Evolutionary conservation across 2,113 vertebrate species (phyloP).

Genomic region (Cettia cetti): DNA sequence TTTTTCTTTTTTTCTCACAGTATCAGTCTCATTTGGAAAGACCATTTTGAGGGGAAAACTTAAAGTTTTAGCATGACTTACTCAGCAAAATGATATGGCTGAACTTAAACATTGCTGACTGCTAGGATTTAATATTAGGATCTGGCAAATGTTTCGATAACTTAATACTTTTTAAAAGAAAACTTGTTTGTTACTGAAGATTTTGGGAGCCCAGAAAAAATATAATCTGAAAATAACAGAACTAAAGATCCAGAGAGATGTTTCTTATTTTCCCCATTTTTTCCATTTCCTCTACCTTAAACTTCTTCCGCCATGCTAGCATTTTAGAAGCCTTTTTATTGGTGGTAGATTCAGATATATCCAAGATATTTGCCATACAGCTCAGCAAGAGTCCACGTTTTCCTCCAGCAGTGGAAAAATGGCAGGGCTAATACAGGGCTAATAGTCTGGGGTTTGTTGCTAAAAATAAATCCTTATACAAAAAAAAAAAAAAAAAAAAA

Average conservation of each 20-base stretch:
- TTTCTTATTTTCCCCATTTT: slow-evolving; percentile 44
- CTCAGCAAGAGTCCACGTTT: neutral
- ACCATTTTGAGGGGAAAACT: slow-evolving; percentile 25
- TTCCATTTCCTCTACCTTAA: slow-evolving; percentile 36
- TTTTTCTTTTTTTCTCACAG: slow-evolving; percentile 48
- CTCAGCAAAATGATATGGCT: slow-evolving; percentile 42
- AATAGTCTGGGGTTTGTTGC: slow-evolving; percentile 11
- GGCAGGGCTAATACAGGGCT: slow-evolving; percentile 2
- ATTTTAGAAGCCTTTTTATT: slow-evolving; percentile 16
- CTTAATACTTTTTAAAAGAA: slow-evolving; percentile 50
- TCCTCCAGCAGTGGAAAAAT: slow-evolving; percentile 35
- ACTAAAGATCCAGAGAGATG: slow-evolving; percentile 20
- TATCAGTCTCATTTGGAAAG: slow-evolving; percentile 56
- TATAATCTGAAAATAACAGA: slow-evolving; percentile 38
- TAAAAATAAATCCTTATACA: neutral
- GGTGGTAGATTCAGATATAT: neutral
- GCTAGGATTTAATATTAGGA: slow-evolving; percentile 42
- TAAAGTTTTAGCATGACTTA: slow-evolving; percentile 38
- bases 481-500: neutral
- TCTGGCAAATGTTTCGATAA: slow-evolving; percentile 53
- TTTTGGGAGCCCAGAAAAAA: slow-evolving; percentile 11
- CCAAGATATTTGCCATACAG: neutral
- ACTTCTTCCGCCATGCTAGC: neutral
- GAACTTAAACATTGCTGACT: slow-evolving; percentile 33
- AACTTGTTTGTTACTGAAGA: slow-evolving; percentile 37